phyloP scores from a whole-genome alignment of 2,888 invertebrate genomes.

The Caenorhabditis sulstoni region DNA sequence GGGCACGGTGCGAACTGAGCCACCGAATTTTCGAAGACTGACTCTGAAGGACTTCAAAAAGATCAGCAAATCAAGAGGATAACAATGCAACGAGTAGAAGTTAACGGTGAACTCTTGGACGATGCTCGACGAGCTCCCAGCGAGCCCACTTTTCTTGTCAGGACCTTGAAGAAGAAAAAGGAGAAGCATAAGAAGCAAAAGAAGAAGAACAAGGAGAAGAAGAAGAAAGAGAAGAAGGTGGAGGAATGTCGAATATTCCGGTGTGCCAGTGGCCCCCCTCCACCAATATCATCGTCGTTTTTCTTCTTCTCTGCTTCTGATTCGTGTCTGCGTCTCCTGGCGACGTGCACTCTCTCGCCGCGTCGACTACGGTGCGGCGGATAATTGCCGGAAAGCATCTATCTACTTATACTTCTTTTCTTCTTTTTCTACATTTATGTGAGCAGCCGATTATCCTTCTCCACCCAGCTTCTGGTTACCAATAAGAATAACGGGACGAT shows the following conservation, averaged over 20 bases:
- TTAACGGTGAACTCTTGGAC: not conserved
- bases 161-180: too few relatives aligned
- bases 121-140: constrained; percentile 5
- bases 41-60: constrained; percentile 3
- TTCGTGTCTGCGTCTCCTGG: constrained; percentile 40
- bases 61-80: not conserved
- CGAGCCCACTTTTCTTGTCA: constrained; percentile 23
- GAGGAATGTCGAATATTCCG: constrained; percentile 51
- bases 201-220: not conserved
- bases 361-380: constrained; percentile 52
- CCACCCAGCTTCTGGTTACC: constrained; percentile 8
- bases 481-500: constrained; percentile 17
- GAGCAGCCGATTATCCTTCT: constrained; percentile 41
- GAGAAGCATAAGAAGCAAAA: too few relatives aligned
- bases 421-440: constrained; percentile 51
- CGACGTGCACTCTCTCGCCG: constrained; percentile 18
- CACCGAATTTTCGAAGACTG: constrained; percentile 19
- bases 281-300: constrained; percentile 49
- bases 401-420: constrained; percentile 60
- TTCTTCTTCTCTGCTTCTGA: constrained; percentile 30
- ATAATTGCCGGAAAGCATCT: constrained; percentile 65
- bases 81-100: not conserved
- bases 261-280: constrained; percentile 27
- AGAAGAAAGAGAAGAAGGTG: not conserved
- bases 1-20: not conserved